These are phyloP conservation scores for Heliothis peltigera DNA, from an alignment of 2,888 invertebrate species.

Conservation along the genomic window DNA sequence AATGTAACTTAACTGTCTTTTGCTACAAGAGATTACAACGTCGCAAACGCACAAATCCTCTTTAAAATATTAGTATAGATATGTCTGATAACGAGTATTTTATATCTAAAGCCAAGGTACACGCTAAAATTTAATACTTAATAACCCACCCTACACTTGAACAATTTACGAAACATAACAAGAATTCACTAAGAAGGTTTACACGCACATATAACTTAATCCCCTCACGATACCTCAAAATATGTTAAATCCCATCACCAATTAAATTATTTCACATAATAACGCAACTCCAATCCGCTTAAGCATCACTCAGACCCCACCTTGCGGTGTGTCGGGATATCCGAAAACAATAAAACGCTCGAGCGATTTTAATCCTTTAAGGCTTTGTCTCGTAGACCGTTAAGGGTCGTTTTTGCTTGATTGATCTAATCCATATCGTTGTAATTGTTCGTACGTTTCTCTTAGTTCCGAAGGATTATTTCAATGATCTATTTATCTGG, in stretches of 20 bases:
- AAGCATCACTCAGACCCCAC: conserved; percentile 36
- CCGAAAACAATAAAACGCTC: conserved; percentile 83
- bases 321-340: conserved; percentile 68
- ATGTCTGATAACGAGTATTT: too few relatives aligned
- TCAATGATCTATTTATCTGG: conserved; percentile 53
- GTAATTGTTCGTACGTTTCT: conserved; percentile 73
- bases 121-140: background rate
- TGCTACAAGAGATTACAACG: too few relatives aligned
- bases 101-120: background rate
- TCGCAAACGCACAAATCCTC: too few relatives aligned
- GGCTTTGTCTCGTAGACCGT: conserved; percentile 75
- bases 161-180: conserved; percentile 8
- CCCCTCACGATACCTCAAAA: conserved; percentile 20
- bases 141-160: background rate
- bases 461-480: conserved; percentile 47
- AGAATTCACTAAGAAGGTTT: conserved; percentile 22
- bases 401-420: conserved; percentile 81
- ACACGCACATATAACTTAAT: conserved; percentile 20
- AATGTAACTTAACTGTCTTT: too few relatives aligned
- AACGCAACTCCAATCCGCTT: conserved; percentile 33
- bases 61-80: too few relatives aligned
- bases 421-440: conserved; percentile 79
- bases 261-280: conserved; percentile 47
- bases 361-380: conserved; percentile 78
- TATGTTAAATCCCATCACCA: conserved; percentile 36